A percentile compares a stretch with the other conserved stretches of the same genome.
Evolutionary conservation across 2,888 invertebrate species (phyloP).

Genomic region (Julus scanicus): DNA sequence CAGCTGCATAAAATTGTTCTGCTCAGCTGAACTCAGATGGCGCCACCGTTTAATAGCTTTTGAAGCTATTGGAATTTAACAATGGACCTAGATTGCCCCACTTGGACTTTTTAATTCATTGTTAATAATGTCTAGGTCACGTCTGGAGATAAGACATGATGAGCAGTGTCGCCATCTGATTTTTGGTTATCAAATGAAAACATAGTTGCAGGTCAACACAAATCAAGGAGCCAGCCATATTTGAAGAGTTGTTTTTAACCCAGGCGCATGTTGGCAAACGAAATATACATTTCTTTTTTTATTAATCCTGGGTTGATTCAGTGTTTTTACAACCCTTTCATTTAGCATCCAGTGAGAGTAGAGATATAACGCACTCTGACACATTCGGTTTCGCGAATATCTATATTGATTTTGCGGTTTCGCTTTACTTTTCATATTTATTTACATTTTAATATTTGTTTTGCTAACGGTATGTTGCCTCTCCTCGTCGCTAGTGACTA

Average conservation of each 20-base stretch:
- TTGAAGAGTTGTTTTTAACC: not conserved
- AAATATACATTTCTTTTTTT: not conserved
- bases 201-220: too few relatives aligned
- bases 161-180: too few relatives aligned
- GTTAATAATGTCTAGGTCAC: too few relatives aligned
- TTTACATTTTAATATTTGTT: not conserved
- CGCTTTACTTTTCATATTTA: not conserved
- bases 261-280: not conserved
- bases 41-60: not conserved
- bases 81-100: too few relatives aligned
- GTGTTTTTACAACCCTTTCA: not conserved
- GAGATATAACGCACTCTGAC: not conserved
- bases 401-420: not conserved
- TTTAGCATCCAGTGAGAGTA: not conserved
- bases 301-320: not conserved
- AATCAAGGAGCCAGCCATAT: not conserved
- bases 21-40: not conserved
- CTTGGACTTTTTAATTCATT: too few relatives aligned
- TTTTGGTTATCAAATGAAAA: too few relatives aligned
- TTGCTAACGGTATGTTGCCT: not conserved
- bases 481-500: not conserved
- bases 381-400: not conserved
- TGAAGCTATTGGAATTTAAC: too few relatives aligned
- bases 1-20: not conserved
- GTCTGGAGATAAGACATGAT: too few relatives aligned